Evolutionary conservation across 1,140 invertebrate species (phyloP), one percentile per base, ranked within the genome.

Genomic region (Helicoverpa zea): DNA sequence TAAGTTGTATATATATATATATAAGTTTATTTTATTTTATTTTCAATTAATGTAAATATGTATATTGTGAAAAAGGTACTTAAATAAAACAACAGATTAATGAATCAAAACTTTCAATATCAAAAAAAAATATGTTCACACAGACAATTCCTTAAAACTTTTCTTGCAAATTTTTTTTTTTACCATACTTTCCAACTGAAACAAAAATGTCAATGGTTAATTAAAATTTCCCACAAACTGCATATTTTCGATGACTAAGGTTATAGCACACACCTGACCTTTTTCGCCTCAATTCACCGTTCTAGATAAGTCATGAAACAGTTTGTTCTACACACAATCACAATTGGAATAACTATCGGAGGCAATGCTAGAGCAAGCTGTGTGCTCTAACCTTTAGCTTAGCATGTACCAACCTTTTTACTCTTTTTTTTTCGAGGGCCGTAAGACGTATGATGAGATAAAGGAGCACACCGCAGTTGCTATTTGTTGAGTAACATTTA

Each of bases 151-250:
- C 59, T 29, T 61, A 12, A 63, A 14, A 14, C 13, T 14, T 35
- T 35, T 14, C 7, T 63, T 63, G 11, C 59, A 0, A 66, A 43
- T 47, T 66, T 66, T 66, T 66, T 47, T 66, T 66, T 66, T 66
- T 66, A 66, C 63, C 63, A 66, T 16, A 35, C 30, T 29, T 66
- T 66, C 13, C 14, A 43, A n/a, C 63, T 66, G 63, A 18, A 66
- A 66, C 63, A 66, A 66, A 66, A 47, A 16, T 9, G 2, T 16
- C 9, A 66, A 66, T 5, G 9, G 35, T 3, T 43, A 12, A 64
- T 14, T 7, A 14, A 2, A 5, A 18, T 29, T 61, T 29, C 3
- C 35, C 1, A 43, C 12, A 18, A 43, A 16, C n/a, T n/a, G 10
- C 12, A 18, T 49, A 49, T 49, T 18, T 66, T 23, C 16, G n/a